These are phyloP conservation scores for Anneissia japonica DNA, from an alignment of 35 echinoderm and acorn worm genomes.

Conservation along the genomic window DNA sequence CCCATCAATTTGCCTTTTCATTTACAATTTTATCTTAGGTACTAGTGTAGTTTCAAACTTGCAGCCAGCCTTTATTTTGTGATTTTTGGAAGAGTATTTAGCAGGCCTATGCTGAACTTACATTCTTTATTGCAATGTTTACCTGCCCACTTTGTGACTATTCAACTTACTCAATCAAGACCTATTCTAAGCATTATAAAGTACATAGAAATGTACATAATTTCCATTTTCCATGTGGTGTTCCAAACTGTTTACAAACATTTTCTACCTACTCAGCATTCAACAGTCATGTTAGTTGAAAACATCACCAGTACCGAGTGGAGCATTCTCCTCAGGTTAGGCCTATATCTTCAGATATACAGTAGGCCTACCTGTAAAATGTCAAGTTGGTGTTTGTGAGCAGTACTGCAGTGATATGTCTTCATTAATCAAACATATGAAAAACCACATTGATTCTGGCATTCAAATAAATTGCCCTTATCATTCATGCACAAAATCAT, in stretches of 20 bases:
- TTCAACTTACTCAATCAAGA: too few species aligned
- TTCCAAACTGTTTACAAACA: background rate
- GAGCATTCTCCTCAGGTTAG: background rate
- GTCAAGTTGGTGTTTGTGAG: background rate
- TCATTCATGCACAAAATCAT: background rate
- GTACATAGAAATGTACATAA: constrained; percentile 1
- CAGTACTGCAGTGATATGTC: background rate
- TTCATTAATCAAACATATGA: constrained; percentile 4
- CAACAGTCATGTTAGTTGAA: constrained; percentile 14
- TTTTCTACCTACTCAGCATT: constrained; percentile 17
- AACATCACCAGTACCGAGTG: background rate
- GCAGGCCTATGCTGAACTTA: too few species aligned
- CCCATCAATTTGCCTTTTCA: too few species aligned
- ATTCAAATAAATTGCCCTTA: background rate
- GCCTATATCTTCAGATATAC: background rate
- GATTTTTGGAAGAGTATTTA: too few species aligned
- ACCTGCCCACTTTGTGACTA: too few species aligned
- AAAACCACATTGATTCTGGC: constrained; percentile 3
- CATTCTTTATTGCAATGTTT: too few species aligned
- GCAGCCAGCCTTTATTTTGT: too few species aligned
- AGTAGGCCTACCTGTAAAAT: background rate
- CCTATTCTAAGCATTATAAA: background rate
- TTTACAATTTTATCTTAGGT: too few species aligned
- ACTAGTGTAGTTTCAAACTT: too few species aligned
- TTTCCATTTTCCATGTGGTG: constrained; percentile 12